These are phyloP conservation scores for Alloscopus bannaensis DNA, from an alignment of 2,888 invertebrate species.

Conservation along the genomic window DNA sequence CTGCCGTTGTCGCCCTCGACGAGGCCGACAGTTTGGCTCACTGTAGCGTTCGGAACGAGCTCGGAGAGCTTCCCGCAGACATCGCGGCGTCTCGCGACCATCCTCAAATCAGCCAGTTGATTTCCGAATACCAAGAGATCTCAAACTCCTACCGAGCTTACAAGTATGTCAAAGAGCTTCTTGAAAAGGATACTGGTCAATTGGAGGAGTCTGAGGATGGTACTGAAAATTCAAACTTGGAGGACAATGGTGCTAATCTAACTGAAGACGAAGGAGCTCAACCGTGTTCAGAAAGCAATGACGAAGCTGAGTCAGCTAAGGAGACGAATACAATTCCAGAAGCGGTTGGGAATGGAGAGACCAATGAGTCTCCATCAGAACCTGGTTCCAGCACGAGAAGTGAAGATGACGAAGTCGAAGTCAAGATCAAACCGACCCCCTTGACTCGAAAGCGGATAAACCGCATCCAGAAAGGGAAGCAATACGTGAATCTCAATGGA, in stretches of 20 bases:
- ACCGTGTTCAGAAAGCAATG: too few relatives aligned
- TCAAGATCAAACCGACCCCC: constrained; percentile 11
- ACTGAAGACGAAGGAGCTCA: too few relatives aligned
- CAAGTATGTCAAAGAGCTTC: constrained; percentile 64
- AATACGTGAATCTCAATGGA: constrained; percentile 33
- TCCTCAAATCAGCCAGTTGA: constrained; percentile 52
- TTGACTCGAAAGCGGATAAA: not conserved
- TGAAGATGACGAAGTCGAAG: constrained; percentile 19
- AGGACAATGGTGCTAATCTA: not conserved
- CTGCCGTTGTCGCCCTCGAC: constrained; percentile 67
- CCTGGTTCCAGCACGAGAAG: not conserved
- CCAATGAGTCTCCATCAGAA: constrained; percentile 1
- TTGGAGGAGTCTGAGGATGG: not conserved
- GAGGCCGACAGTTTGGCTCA: constrained; percentile 71
- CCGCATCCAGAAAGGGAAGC: not conserved
- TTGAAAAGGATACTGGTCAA: constrained; percentile 31
- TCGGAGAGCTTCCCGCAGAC: constrained; percentile 66
- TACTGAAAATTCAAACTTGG: too few relatives aligned
- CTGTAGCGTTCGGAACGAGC: constrained; percentile 63
- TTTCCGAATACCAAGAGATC: constrained; percentile 69
- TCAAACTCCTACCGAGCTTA: constrained; percentile 62
- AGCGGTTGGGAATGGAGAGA: constrained; percentile 1
- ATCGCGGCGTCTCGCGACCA: constrained; percentile 65
- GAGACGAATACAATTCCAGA: not conserved
- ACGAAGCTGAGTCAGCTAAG: not conserved